Base-by-base conservation (phyloP, 2,797 vertebrate species). In the Danio tinwini region DNA sequence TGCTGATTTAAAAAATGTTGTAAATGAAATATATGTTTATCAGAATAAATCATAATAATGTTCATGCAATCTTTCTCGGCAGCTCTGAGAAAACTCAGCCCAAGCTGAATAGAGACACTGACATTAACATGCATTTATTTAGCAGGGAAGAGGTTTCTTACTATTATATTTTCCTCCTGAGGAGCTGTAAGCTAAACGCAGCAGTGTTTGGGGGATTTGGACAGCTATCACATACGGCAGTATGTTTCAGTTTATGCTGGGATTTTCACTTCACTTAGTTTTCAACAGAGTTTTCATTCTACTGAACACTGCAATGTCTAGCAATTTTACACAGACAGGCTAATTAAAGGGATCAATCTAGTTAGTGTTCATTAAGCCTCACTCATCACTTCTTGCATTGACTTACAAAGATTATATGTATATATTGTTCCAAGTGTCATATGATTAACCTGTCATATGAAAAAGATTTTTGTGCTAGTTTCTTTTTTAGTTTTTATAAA, bases 271-370 rank as follows among this genome's bases (percentile, higher is more conserved):
- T 65, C 6, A 21, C 13, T 65, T 6, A 44, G 61, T 53, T 39
- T 75, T 73, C 17, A 73, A 53, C 45, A 12, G 12, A 65, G 13
- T 55, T 76, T 76, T 65, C 4, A 65, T 65, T 64, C 45, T 39
- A 61, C 71, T 11, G 19, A 72, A 44, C 70, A 29, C 40, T 16
- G 42, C 13, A 10, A 39, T 52, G 21, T 52, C 47, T 53, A 14
- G 39, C 7, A 72, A 72, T 58, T 45, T 39, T 70, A 17, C 40
- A 6, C 52, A 10, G 69, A 55, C 72, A 50, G 44, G 29, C 16
- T 49, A 61, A 53, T 40, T 53, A 44, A 75, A 75, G 44, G 3
- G 44, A 40, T 7, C 53, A 9, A 74, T 62, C 11, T 74, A 62
- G 17, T 58, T 29, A 72, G 40, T 16, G 44, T 68, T 72, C n/a